A percentile compares a stretch with the other conserved stretches of the same genome.
Conservation (phyloP, 2,113 vertebrate species). For the Ophthalmolycus amberensis region DNA sequence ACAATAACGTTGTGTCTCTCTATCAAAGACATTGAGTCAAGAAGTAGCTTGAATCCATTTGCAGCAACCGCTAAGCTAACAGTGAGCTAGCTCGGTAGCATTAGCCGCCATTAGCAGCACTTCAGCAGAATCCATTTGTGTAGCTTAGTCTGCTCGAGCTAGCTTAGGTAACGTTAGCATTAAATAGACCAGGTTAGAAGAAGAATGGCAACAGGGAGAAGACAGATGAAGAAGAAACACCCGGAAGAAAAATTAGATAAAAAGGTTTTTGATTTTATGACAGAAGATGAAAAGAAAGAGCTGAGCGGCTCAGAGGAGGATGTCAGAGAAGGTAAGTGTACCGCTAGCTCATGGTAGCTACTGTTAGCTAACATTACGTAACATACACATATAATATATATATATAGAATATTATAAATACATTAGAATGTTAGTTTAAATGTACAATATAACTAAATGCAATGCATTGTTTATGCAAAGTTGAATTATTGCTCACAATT, state of each 20-base stretch:
- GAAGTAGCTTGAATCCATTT: not conserved
- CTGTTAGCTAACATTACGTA: too few relatives aligned
- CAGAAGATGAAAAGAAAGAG: constrained; percentile 67
- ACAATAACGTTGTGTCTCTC: too few relatives aligned
- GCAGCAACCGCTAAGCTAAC: not conserved
- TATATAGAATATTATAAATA: too few relatives aligned
- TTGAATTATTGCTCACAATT: too few relatives aligned
- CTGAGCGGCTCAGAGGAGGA: constrained; percentile 77
- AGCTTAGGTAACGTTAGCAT: not conserved
- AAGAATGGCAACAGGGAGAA: constrained; percentile 72
- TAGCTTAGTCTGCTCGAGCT: not conserved
- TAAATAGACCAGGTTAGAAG: not conserved
- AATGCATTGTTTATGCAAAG: too few relatives aligned
- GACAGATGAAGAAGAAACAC: constrained; percentile 67
- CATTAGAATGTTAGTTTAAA: too few relatives aligned
- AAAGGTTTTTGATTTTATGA: constrained; percentile 69
- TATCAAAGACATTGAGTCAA: not conserved
- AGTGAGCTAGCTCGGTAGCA: not conserved
- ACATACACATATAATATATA: too few relatives aligned
- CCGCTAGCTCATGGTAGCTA: too few relatives aligned
- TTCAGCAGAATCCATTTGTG: not conserved
- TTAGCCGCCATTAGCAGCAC: constrained; percentile 2
- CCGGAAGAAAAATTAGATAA: constrained; percentile 42
- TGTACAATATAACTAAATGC: too few relatives aligned
- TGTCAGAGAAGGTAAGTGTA: not conserved